Percentiles rank a stretch among this genome's conserved stretches.
Evolutionary conservation across 2,888 invertebrate genomes (phyloP).

Genomic region (Dascillus cervinus): DNA sequence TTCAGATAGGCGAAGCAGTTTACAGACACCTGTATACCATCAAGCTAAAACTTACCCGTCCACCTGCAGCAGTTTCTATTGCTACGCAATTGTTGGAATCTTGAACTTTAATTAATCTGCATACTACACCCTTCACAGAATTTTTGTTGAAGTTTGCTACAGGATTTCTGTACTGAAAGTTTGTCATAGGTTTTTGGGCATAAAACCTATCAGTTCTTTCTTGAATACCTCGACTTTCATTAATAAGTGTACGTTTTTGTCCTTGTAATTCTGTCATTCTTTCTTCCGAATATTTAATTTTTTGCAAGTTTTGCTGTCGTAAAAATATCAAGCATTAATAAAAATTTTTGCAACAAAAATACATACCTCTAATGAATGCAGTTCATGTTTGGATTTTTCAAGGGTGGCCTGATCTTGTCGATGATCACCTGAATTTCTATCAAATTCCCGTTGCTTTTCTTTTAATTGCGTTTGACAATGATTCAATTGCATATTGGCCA

Average conservation of each 20-base stretch:
- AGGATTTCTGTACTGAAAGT: slow-evolving; percentile 73
- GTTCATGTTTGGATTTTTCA: slow-evolving; percentile 49
- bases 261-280: slow-evolving; percentile 48
- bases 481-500: slow-evolving; percentile 64
- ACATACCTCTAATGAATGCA: slow-evolving; percentile 50
- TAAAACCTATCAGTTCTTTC: slow-evolving; percentile 53
- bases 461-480: slow-evolving; percentile 56
- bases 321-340: too few relatives aligned
- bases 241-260: slow-evolving; percentile 44
- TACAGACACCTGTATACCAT: too few relatives aligned
- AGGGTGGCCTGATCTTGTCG: slow-evolving; percentile 55
- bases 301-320: too few relatives aligned
- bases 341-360: too few relatives aligned
- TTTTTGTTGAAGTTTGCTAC: slow-evolving; percentile 56
- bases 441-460: slow-evolving; percentile 58
- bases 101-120: slow-evolving; percentile 65
- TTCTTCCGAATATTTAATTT: slow-evolving; percentile 54
- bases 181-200: slow-evolving; percentile 47
- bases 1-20: too few relatives aligned
- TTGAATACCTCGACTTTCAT: slow-evolving; percentile 48
- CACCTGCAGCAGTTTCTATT: slow-evolving; percentile 78
- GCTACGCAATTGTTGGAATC: slow-evolving; percentile 67
- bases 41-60: slow-evolving; percentile 53
- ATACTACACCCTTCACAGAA: slow-evolving; percentile 71
- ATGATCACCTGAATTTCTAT: slow-evolving; percentile 59